phyloP scores from a whole-genome alignment of 2,888 invertebrate genomes.

The Pterobdella sp. region DNA sequence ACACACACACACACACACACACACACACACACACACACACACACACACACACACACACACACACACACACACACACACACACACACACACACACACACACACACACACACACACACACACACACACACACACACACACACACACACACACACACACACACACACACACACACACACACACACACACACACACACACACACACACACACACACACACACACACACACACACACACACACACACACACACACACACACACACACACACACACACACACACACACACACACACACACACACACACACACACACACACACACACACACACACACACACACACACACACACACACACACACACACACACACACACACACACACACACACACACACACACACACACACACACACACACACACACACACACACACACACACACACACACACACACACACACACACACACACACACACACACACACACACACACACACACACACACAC shows the following conservation, averaged over 20 bases:
- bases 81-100: background rate
- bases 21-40: conserved; percentile 10
- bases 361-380: conserved; percentile 6
- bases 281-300: conserved; percentile 14
- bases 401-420: no score
- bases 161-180: background rate
- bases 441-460: no score
- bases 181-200: background rate
- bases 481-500: no score
- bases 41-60: conserved; percentile 15
- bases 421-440: no score
- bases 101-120: background rate
- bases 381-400: no score
- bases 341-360: conserved; percentile 5
- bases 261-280: background rate
- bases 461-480: no score
- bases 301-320: conserved; percentile 5
- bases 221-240: background rate
- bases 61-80: conserved; percentile 18
- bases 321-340: conserved; percentile 5
- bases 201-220: background rate
- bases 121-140: background rate
- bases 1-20: conserved; percentile 17
- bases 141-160: background rate
- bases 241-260: conserved; percentile 14